Evolutionary conservation across 2,888 invertebrate genomes (phyloP).

Genomic region (Brachycybe producta): DNA sequence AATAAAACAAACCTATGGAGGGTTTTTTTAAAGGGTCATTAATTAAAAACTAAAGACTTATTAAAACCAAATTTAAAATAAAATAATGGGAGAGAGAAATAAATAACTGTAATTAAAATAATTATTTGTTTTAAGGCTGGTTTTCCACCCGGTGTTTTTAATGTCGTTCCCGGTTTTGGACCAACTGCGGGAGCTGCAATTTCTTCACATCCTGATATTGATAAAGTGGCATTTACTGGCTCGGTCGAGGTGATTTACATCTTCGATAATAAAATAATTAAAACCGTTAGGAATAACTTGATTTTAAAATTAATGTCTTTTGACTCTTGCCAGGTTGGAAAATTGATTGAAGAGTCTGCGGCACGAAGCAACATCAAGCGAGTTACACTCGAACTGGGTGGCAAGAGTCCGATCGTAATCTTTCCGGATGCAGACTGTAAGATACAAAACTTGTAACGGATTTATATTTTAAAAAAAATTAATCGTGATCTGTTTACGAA

Average conservation of each 20-base stretch:
- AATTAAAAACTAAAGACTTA: no score
- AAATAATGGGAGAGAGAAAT: no score
- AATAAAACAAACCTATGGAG: no score
- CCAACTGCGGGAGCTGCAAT: conserved; percentile 58
- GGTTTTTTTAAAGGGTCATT: no score
- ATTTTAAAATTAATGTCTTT: not conserved
- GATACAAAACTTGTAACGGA: conserved; percentile 24
- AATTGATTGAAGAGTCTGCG: conserved; percentile 47
- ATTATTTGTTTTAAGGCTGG: conserved; percentile 41
- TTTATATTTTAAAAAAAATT: conserved; percentile 19
- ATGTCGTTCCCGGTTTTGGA: conserved; percentile 61
- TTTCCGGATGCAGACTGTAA: conserved; percentile 66
- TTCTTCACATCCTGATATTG: conserved; percentile 50
- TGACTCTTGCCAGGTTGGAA: conserved; percentile 35
- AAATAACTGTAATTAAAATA: not conserved
- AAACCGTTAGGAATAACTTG: not conserved
- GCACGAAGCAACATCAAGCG: conserved; percentile 65
- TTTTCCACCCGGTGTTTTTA: conserved; percentile 65
- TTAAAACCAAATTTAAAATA: no score
- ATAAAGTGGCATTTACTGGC: conserved; percentile 67
- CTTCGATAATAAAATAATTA: not conserved
- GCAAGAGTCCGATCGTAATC: conserved; percentile 78
- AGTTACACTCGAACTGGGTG: conserved; percentile 71
- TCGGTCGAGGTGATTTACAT: conserved; percentile 46
- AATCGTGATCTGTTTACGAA: not conserved